Evolutionary conservation across 2,797 vertebrate species (phyloP).

Genomic region (Neopelma chrysocephalum): DNA sequence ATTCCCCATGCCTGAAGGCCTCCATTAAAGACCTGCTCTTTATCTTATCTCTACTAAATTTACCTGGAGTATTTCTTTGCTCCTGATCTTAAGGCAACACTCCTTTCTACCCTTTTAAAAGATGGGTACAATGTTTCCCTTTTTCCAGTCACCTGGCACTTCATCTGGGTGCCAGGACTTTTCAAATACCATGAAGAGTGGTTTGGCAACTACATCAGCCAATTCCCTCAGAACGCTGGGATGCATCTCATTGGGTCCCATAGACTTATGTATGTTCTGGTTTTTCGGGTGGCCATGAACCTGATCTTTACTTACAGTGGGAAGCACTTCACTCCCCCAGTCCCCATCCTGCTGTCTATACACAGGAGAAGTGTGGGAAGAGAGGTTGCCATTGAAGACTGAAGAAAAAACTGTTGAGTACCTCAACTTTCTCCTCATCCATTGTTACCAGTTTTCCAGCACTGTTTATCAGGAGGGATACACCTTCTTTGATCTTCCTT

Average conservation of each 20-base stretch:
- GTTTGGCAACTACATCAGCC: background rate
- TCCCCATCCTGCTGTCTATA: background rate
- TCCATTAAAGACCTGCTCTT: too few relatives aligned
- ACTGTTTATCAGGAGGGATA: background rate
- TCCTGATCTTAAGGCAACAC: too few relatives aligned
- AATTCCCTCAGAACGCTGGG: background rate
- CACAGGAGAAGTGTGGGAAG: background rate
- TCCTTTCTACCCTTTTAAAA: background rate
- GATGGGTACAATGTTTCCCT: background rate
- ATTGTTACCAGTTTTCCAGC: background rate
- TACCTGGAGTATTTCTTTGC: too few relatives aligned
- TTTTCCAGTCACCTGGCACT: background rate
- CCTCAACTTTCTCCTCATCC: background rate
- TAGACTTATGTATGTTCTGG: background rate
- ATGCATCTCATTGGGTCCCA: background rate
- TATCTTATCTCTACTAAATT: too few relatives aligned
- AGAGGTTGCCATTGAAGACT: background rate
- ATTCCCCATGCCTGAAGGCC: too few relatives aligned
- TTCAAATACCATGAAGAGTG: background rate
- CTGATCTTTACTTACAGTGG: background rate
- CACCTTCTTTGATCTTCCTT: background rate
- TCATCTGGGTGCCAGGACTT: background rate
- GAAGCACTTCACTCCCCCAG: background rate
- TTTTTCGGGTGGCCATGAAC: background rate
- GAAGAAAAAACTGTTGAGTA: background rate